phyloP scores from a whole-genome alignment of 2,113 vertebrate genomes.

The Murina feae region DNA sequence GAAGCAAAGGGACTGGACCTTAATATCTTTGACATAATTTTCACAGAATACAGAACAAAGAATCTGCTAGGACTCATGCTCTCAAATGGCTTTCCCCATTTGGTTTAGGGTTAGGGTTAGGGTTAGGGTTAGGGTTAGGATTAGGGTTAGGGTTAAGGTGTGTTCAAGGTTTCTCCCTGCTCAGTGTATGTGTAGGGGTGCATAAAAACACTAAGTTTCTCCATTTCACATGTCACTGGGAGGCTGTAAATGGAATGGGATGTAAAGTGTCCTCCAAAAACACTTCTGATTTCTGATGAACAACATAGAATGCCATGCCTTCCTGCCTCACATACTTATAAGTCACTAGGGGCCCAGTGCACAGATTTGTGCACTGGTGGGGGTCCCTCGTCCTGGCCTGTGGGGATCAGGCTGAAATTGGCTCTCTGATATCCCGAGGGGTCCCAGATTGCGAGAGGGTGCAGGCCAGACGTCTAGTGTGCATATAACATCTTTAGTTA shows the following conservation, averaged over 20 bases:
- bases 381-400: no score
- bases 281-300: background rate
- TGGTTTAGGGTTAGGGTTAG: no score
- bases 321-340: background rate
- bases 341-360: no score
- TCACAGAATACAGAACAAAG: background rate
- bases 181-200: background rate
- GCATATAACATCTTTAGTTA: no score
- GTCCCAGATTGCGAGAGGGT: no score
- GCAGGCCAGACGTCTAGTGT: no score
- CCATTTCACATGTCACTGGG: background rate
- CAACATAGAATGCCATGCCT: background rate
- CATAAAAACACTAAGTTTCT: background rate
- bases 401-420: no score
- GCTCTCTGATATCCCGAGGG: no score
- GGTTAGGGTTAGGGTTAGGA: no score
- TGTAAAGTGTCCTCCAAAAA: background rate
- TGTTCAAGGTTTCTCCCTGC: background rate
- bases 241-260: background rate
- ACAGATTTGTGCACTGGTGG: no score
- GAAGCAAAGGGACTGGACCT: background rate
- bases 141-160: no score
- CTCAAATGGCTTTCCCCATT: background rate
- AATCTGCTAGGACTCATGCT: background rate
- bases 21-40: conserved; percentile 7